Evolutionary conservation across 2,113 vertebrate genomes (phyloP).

Genomic region (Ageneiosus marmoratus): DNA sequence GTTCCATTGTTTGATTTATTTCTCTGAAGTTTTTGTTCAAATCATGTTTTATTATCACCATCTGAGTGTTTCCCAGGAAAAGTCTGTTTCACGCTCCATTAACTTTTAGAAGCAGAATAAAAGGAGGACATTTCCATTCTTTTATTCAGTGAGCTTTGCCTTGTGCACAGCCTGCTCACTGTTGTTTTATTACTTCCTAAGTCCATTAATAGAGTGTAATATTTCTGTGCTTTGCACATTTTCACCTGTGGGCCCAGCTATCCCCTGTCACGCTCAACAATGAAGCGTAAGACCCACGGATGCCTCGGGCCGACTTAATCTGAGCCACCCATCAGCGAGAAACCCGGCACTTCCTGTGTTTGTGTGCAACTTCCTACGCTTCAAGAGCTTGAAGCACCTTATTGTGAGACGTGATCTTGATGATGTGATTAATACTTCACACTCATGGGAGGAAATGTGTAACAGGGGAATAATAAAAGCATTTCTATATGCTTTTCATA

Average conservation of each 20-base stretch:
- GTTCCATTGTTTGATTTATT: too few relatives aligned
- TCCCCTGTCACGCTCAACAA: conserved; percentile 45
- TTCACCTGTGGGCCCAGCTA: background rate
- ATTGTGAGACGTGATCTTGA: conserved; percentile 68
- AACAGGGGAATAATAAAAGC: conserved; percentile 56
- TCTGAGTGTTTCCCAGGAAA: background rate
- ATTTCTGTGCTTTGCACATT: conserved; percentile 30
- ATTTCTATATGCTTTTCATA: background rate
- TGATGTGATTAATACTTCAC: conserved; percentile 61
- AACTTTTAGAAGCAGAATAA: background rate
- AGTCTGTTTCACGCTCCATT: background rate
- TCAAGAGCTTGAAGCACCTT: conserved; percentile 72
- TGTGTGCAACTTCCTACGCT: conserved; percentile 76
- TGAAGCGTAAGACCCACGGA: conserved; percentile 54
- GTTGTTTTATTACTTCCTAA: conserved; percentile 52
- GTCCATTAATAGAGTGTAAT: conserved; percentile 39
- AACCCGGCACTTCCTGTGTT: conserved; percentile 78
- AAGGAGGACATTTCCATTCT: background rate
- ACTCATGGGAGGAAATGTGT: conserved; percentile 65
- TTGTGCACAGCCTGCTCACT: conserved; percentile 8
- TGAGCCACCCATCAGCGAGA: conserved; percentile 67
- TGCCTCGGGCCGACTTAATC: conserved; percentile 68
- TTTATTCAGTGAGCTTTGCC: background rate
- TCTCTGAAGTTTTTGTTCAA: background rate
- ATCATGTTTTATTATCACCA: background rate